Base-by-base conservation (phyloP, 2,797 vertebrate species). In the Chrysocyon brachyurus region DNA sequence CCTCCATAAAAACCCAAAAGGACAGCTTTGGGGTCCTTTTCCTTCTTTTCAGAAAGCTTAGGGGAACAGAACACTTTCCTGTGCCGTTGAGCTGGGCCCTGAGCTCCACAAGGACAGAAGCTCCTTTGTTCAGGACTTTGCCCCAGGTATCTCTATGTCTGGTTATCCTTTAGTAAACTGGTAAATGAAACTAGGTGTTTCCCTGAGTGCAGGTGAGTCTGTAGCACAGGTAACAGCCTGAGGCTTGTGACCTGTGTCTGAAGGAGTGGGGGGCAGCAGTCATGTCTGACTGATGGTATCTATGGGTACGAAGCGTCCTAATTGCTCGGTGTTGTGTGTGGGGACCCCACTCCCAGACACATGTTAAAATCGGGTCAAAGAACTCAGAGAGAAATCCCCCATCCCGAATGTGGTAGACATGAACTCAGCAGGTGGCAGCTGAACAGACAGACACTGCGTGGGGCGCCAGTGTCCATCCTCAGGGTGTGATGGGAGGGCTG, bases 271-370 rank as follows among this genome's bases (percentile, higher is more conserved):
- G 26, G 40, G 73, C 4, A 31, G 73, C 26, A 16, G 15, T 75
- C 8, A 1, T 11, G 46, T 16, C 2, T 0, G 46, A 49, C 15
- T 5, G 73, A 75, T 3, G 26, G 31, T 46, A 28, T 3, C 26
- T 17, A 24, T 1, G 8, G 0, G 40, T 17, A 17, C 73, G 5
- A 40, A 4, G 26, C 17, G 46, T 49, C 46, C 8, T 1, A 49
- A 75, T 31, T 75, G 46, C 73, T 28, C 2, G 46, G 73, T 49
- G 73, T 15, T 31, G 46, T 49, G 3, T 17, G 15, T 31, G 73
- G 73, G 26, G 73, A 75, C 46, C 73, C 46, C 12, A 49, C 4
- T 49, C 73, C 73, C 46, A 75, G 26, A 17, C 7, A 49, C 26
- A 8, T 4, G 26, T 52, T 52, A 75, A 28, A 52, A 75, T 11